These are phyloP conservation scores for Corythornis madagascariensis DNA, from an alignment of 2,113 vertebrate species.

Conservation along the genomic window DNA sequence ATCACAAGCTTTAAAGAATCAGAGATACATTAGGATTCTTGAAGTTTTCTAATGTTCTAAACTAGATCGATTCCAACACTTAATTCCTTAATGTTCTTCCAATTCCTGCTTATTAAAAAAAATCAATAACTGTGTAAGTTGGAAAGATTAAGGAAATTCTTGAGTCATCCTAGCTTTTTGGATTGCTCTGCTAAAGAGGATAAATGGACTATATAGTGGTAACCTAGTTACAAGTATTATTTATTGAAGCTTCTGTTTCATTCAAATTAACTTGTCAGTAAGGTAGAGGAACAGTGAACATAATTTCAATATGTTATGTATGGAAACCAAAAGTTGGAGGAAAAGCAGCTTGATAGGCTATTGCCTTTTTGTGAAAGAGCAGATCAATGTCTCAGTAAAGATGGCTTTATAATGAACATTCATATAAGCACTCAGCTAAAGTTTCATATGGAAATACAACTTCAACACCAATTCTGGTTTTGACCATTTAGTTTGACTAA, in stretches of 20 bases:
- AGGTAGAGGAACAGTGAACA: background rate
- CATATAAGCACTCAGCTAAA: background rate
- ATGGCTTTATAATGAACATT: background rate
- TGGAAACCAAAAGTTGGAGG: background rate
- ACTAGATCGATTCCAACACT: background rate
- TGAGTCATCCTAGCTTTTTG: conserved; percentile 6
- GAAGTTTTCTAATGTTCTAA: background rate
- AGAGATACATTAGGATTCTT: background rate
- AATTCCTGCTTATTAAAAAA: background rate
- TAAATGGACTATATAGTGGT: conserved; percentile 1
- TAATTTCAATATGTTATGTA: background rate
- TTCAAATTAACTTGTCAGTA: conserved; percentile 25
- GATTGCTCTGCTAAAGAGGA: conserved; percentile 26
- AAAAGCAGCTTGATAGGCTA: background rate
- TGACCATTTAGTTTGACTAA: background rate
- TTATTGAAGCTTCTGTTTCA: background rate
- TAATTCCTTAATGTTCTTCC: background rate
- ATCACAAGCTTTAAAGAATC: background rate
- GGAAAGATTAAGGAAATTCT: conserved; percentile 25
- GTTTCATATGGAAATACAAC: background rate
- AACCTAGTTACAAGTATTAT: conserved; percentile 22
- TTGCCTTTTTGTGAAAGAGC: background rate
- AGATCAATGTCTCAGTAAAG: fast-evolving
- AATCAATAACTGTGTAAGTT: background rate
- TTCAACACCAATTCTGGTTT: background rate